Conservation (phyloP, 2,888 invertebrate genomes). For the Priocnemis perturbator region DNA sequence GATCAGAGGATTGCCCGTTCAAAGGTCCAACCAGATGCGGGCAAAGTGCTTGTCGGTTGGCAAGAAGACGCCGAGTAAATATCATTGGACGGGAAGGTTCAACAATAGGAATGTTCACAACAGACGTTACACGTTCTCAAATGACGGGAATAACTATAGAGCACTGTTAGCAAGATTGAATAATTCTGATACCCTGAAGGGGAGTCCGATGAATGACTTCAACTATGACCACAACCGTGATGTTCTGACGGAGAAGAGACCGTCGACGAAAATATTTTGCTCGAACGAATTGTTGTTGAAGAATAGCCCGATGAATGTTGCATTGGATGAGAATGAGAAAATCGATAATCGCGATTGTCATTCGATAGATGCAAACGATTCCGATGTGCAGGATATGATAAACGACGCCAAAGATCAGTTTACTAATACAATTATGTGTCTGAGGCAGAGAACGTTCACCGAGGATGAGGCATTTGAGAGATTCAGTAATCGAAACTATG, state of each 20-base stretch:
- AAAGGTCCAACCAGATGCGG: constrained; percentile 18
- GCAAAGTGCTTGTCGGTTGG: constrained; percentile 31
- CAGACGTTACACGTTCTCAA: background rate
- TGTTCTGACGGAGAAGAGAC: constrained; percentile 38
- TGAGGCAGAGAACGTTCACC: background rate
- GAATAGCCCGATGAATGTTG: background rate
- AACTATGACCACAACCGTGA: constrained; percentile 44
- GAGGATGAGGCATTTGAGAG: background rate
- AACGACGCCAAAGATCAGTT: too few species aligned
- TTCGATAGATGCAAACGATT: background rate
- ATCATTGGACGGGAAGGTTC: constrained; percentile 65
- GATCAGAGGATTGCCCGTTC: constrained; percentile 15
- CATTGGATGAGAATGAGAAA: constrained; percentile 17
- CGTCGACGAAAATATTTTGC: constrained; percentile 43
- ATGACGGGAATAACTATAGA: background rate
- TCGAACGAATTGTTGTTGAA: constrained; percentile 32
- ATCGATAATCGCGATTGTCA: constrained; percentile 13
- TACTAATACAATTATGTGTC: too few species aligned
- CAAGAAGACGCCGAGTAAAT: constrained; percentile 54
- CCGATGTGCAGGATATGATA: too few species aligned
- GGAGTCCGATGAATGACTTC: background rate
- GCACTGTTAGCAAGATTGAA: too few species aligned
- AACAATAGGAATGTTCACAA: constrained; percentile 15
- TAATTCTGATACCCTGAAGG: background rate
- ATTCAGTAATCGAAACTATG: too few species aligned